Conservation (phyloP, 2,888 invertebrate species). For the Stenoptilia bipunctidactyla region DNA sequence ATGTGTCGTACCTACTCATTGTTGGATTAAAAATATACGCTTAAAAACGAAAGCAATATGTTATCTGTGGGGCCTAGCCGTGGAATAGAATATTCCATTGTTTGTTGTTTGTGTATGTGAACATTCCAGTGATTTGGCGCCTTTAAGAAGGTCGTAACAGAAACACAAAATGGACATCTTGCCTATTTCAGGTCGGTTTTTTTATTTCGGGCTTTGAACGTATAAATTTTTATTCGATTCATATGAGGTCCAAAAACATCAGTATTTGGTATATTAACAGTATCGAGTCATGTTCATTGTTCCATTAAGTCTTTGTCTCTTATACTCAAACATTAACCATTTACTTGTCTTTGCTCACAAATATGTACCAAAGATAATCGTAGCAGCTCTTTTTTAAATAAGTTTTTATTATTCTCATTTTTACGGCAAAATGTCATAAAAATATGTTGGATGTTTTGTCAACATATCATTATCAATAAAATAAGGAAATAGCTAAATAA, state of each 20-base stretch:
- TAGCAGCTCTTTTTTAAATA: too few relatives aligned
- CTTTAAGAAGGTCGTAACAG: not conserved
- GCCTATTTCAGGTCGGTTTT: constrained; percentile 3
- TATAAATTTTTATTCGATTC: constrained; percentile 21
- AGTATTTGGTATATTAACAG: constrained; percentile 37
- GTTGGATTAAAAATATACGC: constrained; percentile 42
- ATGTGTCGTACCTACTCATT: constrained; percentile 54
- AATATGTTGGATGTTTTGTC: too few relatives aligned
- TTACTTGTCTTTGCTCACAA: constrained; percentile 61
- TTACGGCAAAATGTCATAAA: too few relatives aligned
- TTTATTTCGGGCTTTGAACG: constrained; percentile 12
- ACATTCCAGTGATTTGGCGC: constrained; percentile 51
- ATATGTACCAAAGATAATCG: constrained; percentile 54
- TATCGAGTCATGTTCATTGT: constrained; percentile 19
- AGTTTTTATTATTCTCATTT: too few relatives aligned
- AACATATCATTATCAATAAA: too few relatives aligned
- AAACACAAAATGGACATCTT: not conserved
- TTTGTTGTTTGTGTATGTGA: constrained; percentile 20
- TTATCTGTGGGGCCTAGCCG: constrained; percentile 38
- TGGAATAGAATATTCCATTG: constrained; percentile 28
- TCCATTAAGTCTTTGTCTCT: too few relatives aligned
- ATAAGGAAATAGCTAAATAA: too few relatives aligned
- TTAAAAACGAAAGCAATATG: constrained; percentile 51
- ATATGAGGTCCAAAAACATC: constrained; percentile 29
- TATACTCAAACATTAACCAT: constrained; percentile 12